phyloP scores from a whole-genome alignment of 1,140 invertebrate species.

The Achroia grisella region DNA sequence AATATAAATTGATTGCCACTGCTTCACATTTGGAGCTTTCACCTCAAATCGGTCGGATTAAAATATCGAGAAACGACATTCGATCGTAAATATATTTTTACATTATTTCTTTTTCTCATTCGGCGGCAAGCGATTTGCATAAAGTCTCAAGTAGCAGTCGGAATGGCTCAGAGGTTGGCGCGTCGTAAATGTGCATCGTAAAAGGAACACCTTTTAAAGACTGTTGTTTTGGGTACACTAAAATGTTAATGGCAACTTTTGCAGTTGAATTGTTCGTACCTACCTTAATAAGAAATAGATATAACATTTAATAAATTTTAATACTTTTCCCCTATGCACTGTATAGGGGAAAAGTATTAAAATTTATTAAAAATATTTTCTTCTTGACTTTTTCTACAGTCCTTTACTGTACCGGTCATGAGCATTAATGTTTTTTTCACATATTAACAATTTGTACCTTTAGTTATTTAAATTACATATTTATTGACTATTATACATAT shows the following conservation, averaged over 20 bases:
- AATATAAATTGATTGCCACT: slow-evolving; percentile 21
- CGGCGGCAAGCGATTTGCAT: slow-evolving; percentile 34
- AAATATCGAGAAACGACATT: slow-evolving; percentile 31
- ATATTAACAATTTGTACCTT: too few species aligned
- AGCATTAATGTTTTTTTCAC: too few species aligned
- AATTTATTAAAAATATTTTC: too few species aligned
- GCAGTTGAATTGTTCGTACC: too few species aligned
- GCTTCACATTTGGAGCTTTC: slow-evolving; percentile 26
- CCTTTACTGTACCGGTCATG: too few species aligned
- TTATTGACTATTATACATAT: too few species aligned
- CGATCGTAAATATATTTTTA: slow-evolving; percentile 30
- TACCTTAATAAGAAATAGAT: too few species aligned
- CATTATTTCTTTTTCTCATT: slow-evolving; percentile 23
- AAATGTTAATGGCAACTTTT: neutral
- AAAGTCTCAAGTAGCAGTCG: slow-evolving; percentile 42
- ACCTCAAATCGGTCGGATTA: slow-evolving; percentile 24
- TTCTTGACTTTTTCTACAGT: too few species aligned
- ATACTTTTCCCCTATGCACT: too few species aligned
- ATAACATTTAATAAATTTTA: too few species aligned
- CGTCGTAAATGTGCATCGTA: slow-evolving; percentile 43
- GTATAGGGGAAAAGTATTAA: too few species aligned
- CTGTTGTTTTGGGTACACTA: neutral
- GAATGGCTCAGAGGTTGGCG: slow-evolving; percentile 16
- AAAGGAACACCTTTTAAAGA: slow-evolving; percentile 43
- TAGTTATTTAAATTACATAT: too few species aligned